Base-by-base conservation (phyloP, 2,888 invertebrate genomes). In the Atethmia centrago region DNA sequence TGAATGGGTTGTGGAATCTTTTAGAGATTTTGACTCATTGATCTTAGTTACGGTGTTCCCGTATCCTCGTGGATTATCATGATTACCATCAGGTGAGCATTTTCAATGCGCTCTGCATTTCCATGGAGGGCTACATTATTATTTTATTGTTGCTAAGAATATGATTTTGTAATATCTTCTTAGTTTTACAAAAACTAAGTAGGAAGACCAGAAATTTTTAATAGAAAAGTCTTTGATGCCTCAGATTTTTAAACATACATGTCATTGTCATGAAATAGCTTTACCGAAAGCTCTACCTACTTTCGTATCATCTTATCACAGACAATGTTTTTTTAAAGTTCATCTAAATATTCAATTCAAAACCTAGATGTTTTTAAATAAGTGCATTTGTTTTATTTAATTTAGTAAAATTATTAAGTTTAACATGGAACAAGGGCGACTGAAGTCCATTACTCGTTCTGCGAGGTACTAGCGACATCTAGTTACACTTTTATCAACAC, bases 11-110 rank as follows among this genome's bases (percentile, higher is more conserved):
- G 59, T 74, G 75, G 77, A 79, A 79, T 79, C 10, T 76, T 80
- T 78, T 79, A 68, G 42, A 65, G 14, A 53, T 40, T 58, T 80
- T 85, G 85, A 86, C 70, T 83, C 81, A 85, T 70, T 63, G 42
- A 55, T 56, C 47, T 16, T 63, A 12, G 2, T 25, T 16, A 31
- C 42, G 59, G 74, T 56, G 64, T 72, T 55, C 36, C 49, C 36
- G 25, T 36, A 14, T 36, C n/a, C 42, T 25, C 21, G 4, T 42
- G 21, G 19, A 2, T 49, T 42, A 36, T 9, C 45, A 78, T 40
- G 45, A 31, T 58, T 8, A 31, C 3, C 36, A 28, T 14, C 4
- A 42, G 21, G 19, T 67, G 9, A 77, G 9, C 40, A 31, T 42
- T 31, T 55, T 49, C 21, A 31, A 5, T 25, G 14, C 0, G 45